A percentile compares a stretch with the other conserved stretches of the same genome.
phyloP scores from a whole-genome alignment of 1,140 invertebrate species.

The Eubasilissa regina region DNA sequence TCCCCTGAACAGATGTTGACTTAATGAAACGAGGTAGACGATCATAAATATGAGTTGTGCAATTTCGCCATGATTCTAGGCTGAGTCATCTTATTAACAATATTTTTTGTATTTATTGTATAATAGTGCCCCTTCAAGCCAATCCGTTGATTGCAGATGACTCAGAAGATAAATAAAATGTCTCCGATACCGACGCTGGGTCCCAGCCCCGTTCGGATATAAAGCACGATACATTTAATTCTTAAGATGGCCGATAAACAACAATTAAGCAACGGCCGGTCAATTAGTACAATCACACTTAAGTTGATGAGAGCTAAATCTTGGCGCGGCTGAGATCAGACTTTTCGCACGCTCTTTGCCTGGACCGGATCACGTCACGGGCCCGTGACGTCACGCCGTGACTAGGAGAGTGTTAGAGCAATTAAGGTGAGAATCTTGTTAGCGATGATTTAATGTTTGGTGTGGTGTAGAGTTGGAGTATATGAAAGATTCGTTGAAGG shows the following conservation, averaged over 20 bases:
- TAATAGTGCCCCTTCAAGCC: neutral
- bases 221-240: constrained; percentile 58
- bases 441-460: constrained; percentile 7
- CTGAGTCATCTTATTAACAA: too few species aligned
- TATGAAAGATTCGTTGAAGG: too few species aligned
- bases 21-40: too few species aligned
- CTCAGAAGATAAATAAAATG: constrained; percentile 1
- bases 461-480: too few species aligned
- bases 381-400: constrained; percentile 45
- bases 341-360: constrained; percentile 60
- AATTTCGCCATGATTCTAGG: too few species aligned
- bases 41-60: too few species aligned
- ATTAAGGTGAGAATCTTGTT: constrained; percentile 59
- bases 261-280: constrained; percentile 59
- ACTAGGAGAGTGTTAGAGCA: neutral
- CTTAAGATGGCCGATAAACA: constrained; percentile 57
- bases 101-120: neutral
- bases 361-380: constrained; percentile 44
- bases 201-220: constrained; percentile 21
- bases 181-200: neutral
- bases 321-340: constrained; percentile 58
- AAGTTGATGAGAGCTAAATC: constrained; percentile 60
- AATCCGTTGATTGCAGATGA: constrained; percentile 8
- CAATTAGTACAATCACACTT: constrained; percentile 61
- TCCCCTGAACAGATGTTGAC: too few species aligned